phyloP scores from a whole-genome alignment of 1,140 invertebrate species.

The Gonioctena quinquepunctata region DNA sequence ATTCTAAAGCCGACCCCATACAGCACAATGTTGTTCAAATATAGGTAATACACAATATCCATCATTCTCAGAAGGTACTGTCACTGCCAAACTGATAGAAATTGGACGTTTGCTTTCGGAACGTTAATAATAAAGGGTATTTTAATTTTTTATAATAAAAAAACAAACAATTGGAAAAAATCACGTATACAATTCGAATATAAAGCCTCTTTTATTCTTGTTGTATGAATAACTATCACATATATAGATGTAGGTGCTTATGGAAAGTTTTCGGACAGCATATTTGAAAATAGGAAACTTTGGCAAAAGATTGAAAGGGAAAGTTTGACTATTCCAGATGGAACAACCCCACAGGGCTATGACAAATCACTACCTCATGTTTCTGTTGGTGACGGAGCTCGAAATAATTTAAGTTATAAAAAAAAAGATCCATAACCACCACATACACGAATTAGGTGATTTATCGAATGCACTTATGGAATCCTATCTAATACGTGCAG shows the following conservation, averaged over 20 bases:
- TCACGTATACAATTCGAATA: too few species aligned
- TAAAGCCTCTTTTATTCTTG: too few species aligned
- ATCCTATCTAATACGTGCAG: constrained; percentile 6
- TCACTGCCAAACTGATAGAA: too few species aligned
- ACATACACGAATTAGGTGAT: not conserved
- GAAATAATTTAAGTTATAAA: not conserved
- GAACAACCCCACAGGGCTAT: not conserved
- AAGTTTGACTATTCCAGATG: not conserved
- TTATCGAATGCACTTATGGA: constrained; percentile 2
- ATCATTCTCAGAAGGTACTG: too few species aligned
- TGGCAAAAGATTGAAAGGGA: not conserved
- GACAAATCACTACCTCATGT: not conserved
- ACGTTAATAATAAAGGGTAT: too few species aligned
- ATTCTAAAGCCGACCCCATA: too few species aligned
- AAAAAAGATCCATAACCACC: not conserved
- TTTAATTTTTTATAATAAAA: too few species aligned
- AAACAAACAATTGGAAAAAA: too few species aligned
- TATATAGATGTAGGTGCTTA: constrained; percentile 51
- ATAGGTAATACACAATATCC: too few species aligned
- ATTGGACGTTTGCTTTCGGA: too few species aligned
- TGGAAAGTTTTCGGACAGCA: constrained; percentile 42
- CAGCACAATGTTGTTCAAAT: too few species aligned
- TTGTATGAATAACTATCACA: too few species aligned
- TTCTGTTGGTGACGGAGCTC: not conserved
- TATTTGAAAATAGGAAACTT: constrained; percentile 1